Conservation (phyloP, 1,140 invertebrate species). For the Subanguina moxae region DNA sequence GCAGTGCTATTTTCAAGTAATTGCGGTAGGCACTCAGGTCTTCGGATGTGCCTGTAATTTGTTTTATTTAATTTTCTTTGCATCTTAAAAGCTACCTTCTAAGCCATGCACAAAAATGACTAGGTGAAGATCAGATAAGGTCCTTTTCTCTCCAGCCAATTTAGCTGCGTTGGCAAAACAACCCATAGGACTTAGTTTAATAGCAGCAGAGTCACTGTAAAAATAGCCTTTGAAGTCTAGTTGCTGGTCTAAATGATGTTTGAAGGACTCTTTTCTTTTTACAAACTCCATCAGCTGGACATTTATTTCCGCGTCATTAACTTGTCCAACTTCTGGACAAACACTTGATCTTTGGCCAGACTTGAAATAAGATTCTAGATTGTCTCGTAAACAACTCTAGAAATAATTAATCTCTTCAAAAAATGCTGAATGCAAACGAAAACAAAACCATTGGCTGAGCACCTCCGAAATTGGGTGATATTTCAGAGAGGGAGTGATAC, state of each 20-base stretch:
- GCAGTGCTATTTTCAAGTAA: slow-evolving; percentile 26
- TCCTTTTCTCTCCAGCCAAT: slow-evolving; percentile 26
- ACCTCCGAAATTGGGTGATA: neutral
- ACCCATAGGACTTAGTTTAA: neutral
- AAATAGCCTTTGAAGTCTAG: slow-evolving; percentile 21
- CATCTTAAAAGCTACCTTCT: slow-evolving; percentile 25
- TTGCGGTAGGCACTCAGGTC: slow-evolving; percentile 31
- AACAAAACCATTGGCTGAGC: too few species aligned
- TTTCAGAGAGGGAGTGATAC: neutral
- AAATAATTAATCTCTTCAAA: too few species aligned
- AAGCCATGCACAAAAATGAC: slow-evolving; percentile 38
- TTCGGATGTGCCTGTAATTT: slow-evolving; percentile 25
- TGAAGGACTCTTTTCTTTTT: neutral
- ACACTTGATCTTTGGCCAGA: too few species aligned
- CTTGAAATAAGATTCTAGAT: too few species aligned
- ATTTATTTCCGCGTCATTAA: slow-evolving; percentile 11
- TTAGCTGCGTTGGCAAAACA: too few species aligned
- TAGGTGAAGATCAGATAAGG: slow-evolving; percentile 22
- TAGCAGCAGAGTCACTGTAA: slow-evolving; percentile 27
- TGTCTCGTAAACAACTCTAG: too few species aligned
- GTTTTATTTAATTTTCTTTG: neutral
- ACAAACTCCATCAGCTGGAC: neutral
- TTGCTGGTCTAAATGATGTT: neutral
- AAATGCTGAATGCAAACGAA: too few species aligned
- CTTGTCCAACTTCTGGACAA: too few species aligned